Evolutionary conservation across 2,113 vertebrate species (phyloP).

Genomic region (Dinomys branickii): DNA sequence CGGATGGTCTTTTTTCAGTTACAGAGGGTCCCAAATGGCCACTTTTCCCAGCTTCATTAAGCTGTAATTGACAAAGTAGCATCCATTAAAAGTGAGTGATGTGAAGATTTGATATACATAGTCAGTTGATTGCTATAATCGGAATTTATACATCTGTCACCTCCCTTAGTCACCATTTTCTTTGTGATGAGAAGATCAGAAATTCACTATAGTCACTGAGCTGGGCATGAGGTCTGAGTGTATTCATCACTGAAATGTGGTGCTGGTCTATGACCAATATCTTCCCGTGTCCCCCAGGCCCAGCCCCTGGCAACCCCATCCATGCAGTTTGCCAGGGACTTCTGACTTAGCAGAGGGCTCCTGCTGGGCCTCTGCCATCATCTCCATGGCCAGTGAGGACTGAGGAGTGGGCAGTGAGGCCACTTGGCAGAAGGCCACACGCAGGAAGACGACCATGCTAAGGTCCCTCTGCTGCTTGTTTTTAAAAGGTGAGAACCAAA

Average conservation of each 20-base stretch:
- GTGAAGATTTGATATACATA: neutral
- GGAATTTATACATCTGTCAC: neutral
- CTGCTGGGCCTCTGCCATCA: fast-evolving
- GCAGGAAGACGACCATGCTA: fast-evolving
- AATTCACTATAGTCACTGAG: too few species aligned
- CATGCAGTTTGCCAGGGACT: fast-evolving
- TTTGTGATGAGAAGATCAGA: neutral
- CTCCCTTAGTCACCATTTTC: neutral
- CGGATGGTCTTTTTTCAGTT: neutral
- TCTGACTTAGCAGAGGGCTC: neutral
- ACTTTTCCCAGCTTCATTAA: neutral
- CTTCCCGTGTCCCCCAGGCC: neutral
- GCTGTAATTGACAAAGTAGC: neutral
- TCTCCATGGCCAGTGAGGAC: neutral
- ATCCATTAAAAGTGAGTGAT: neutral
- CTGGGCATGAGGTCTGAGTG: neutral
- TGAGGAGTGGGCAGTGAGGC: neutral
- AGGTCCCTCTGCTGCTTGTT: neutral
- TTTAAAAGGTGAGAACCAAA: neutral
- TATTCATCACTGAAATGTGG: neutral
- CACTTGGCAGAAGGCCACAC: fast-evolving
- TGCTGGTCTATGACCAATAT: neutral
- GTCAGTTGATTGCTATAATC: neutral
- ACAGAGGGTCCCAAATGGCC: neutral
- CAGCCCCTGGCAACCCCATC: fast-evolving